phyloP scores from a whole-genome alignment of 2,113 vertebrate genomes.

The Empidonax alnorum region DNA sequence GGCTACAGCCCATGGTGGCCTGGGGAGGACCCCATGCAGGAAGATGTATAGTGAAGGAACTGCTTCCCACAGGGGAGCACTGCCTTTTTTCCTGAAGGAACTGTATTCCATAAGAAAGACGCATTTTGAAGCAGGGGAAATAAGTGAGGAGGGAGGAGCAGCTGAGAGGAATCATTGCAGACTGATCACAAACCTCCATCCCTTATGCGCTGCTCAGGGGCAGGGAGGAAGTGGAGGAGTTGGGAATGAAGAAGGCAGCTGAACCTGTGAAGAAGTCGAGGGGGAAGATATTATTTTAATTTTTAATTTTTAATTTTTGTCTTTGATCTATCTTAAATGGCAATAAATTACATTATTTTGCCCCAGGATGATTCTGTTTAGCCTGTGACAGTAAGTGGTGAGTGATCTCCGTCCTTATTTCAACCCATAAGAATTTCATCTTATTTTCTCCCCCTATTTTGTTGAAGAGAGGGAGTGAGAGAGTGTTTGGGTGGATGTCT shows the following conservation, averaged over 20 bases:
- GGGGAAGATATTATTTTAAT: not conserved
- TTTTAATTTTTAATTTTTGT: not conserved
- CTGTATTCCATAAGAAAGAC: not conserved
- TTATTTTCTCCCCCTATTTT: not conserved
- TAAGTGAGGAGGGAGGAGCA: not conserved
- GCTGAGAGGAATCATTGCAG: not conserved
- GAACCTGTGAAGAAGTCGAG: not conserved
- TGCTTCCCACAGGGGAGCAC: not conserved
- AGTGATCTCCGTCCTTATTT: not conserved
- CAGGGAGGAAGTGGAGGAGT: not conserved
- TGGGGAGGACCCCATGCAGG: not conserved
- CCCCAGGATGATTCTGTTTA: not conserved
- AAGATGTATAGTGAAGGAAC: not conserved
- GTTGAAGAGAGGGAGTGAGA: not conserved
- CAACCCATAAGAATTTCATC: not conserved
- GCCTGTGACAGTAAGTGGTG: not conserved
- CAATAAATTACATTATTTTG: not conserved
- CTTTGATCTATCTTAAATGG: not conserved
- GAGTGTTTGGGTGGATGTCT: not conserved
- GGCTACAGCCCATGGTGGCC: accelerated
- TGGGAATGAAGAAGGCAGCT: not conserved
- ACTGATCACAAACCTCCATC: not conserved
- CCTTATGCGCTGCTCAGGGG: not conserved
- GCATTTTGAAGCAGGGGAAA: not conserved
- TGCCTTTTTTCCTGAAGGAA: not conserved